phyloP scores from a whole-genome alignment of 2,797 vertebrate species.

The Botia kubotai region DNA sequence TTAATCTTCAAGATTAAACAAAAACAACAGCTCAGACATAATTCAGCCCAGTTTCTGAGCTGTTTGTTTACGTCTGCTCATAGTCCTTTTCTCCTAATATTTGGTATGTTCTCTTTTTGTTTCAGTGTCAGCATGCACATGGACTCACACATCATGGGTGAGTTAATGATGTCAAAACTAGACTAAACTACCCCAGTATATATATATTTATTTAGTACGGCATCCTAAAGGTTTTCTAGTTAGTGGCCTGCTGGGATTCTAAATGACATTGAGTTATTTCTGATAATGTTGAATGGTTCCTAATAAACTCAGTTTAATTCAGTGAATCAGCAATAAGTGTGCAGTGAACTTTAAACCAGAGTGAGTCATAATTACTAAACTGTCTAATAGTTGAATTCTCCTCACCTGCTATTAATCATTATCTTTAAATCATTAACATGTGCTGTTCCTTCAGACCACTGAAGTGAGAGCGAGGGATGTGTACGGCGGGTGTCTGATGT shows the following conservation, averaged over 20 bases:
- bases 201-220: too few relatives aligned
- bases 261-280: not conserved
- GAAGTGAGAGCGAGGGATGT: not conserved
- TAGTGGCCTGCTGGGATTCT: not conserved
- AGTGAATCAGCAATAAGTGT: too few relatives aligned
- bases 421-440: conserved; percentile 19
- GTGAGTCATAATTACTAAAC: not conserved
- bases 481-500: not conserved
- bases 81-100: not conserved
- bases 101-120: not conserved
- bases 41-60: too few relatives aligned
- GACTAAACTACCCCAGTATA: too few relatives aligned
- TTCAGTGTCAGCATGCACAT: not conserved
- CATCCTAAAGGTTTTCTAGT: not conserved
- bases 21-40: not conserved
- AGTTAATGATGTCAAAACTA: too few relatives aligned
- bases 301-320: conserved; percentile 20
- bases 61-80: not conserved
- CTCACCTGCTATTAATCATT: not conserved
- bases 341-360: not conserved
- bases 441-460: not conserved
- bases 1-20: not conserved
- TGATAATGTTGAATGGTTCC: not conserved
- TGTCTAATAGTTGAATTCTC: conserved; percentile 5
- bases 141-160: not conserved